Base-by-base conservation (phyloP, 1,140 invertebrate genomes). In the Aphidius ervi region DNA sequence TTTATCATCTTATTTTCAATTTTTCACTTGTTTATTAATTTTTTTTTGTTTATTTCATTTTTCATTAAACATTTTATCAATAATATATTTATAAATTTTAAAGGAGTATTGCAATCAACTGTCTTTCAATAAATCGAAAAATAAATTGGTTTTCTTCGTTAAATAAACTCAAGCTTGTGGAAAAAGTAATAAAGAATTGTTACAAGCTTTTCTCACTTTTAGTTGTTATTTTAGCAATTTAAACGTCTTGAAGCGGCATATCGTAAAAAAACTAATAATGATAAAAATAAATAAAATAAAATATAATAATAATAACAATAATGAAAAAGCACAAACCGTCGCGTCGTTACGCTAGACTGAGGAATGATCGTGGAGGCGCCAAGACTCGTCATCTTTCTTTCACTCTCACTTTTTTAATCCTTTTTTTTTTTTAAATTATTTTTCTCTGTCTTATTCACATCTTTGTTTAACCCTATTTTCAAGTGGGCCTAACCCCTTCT, bases 351-450 rank as follows among this genome's bases (percentile, higher is more conserved):
- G 71, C 74, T 76, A 77, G 75, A 76, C 74, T 77, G 74, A 76
- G 76, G 75, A 75, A 74, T 77, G 75, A 77, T 77, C 74, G 70
- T 63, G 70, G 68, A 74, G 75, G 74, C 74, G 75, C 74, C 74
- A 68, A 73, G 58, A 31, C 57, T 49, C 59, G 55, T 56, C 56
- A 60, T 48, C 62, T 59, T 45, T 66, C 63, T 64, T 59, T 68
- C 63, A 56, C 58, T 64, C 52, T 58, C 63, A 61, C 52, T 23
- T 58, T 45, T 57, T 59, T 55, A 60, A 52, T 53, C 5, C 43
- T 47, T 58, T 46, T 63, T 55, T 59, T 58, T 49, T 58, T 56
- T 47, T 58, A 53, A 52, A 48, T 49, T 59, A 59, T 45, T 50
- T 59, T 60, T 40, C 48, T 59, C 41, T 52, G 48, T 40, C 50